Percentiles rank a stretch among this genome's conserved stretches.
These are phyloP conservation scores for Halichoerus grypus DNA, from an alignment of 2,113 vertebrate genomes.

Conservation along the genomic window DNA sequence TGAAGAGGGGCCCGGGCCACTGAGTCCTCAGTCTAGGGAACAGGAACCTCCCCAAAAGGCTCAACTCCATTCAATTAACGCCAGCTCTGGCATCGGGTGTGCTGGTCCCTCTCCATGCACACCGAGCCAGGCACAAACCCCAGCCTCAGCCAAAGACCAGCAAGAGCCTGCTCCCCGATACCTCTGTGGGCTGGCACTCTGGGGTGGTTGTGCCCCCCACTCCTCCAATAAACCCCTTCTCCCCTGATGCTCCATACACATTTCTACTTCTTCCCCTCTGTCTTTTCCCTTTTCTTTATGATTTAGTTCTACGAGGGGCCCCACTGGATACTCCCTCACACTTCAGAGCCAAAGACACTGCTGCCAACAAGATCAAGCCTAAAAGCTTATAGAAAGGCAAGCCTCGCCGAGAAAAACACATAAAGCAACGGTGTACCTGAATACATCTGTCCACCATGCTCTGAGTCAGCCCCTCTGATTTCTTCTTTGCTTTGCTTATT, in stretches of 20 bases:
- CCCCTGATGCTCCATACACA: not conserved
- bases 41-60: not conserved
- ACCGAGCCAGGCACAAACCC: not conserved
- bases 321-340: not conserved
- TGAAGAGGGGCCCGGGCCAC: not conserved
- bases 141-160: not conserved
- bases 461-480: conserved; percentile 95
- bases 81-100: not conserved
- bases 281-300: not conserved
- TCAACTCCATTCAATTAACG: not conserved
- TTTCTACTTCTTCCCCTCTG: not conserved
- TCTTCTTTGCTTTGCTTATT: conserved; percentile 98
- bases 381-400: not conserved
- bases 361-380: not conserved
- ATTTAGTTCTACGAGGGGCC: not conserved
- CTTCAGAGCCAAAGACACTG: not conserved
- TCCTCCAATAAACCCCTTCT: not conserved
- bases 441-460: conserved; percentile 99
- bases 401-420: not conserved
- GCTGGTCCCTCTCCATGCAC: not conserved
- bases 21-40: not conserved
- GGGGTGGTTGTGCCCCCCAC: rapidly evolving
- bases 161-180: not conserved
- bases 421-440: conserved; percentile 89
- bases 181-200: not conserved